phyloP scores from a whole-genome alignment of 2,888 invertebrate species.

The Anaspis maculata region DNA sequence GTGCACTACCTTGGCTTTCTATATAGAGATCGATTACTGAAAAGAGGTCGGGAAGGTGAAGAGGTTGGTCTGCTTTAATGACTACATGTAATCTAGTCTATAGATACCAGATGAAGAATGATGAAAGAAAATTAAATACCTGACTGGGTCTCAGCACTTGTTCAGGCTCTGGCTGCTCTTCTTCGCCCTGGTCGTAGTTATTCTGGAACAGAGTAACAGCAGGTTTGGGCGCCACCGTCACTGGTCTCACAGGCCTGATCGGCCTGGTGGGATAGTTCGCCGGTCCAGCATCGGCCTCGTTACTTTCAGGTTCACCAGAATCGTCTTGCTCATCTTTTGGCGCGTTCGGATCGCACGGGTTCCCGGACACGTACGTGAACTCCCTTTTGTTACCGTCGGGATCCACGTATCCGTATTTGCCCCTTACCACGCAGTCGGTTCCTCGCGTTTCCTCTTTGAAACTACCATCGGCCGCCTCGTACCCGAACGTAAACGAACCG shows the following conservation, averaged over 20 bases:
- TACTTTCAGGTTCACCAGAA: constrained; percentile 37
- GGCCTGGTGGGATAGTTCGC: constrained; percentile 56
- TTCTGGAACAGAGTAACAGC: constrained; percentile 66
- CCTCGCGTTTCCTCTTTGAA: constrained; percentile 82
- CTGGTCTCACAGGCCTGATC: constrained; percentile 41
- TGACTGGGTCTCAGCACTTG: constrained; percentile 40
- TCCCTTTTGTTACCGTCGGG: constrained; percentile 80
- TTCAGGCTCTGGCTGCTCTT: constrained; percentile 51
- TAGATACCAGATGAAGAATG: neutral
- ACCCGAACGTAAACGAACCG: constrained; percentile 77
- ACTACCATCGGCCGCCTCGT: constrained; percentile 76
- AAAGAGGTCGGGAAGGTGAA: too few relatives aligned
- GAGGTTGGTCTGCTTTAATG: too few relatives aligned
- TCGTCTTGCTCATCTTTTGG: constrained; percentile 60
- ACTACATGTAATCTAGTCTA: too few relatives aligned
- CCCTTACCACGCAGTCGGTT: constrained; percentile 80
- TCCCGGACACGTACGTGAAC: constrained; percentile 79
- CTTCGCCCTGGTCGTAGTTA: constrained; percentile 57
- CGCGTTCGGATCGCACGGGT: constrained; percentile 80
- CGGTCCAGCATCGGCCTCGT: constrained; percentile 52
- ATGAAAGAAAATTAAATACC: constrained; percentile 17
- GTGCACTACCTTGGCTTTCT: too few relatives aligned
- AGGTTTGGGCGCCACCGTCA: constrained; percentile 39
- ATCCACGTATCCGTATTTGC: constrained; percentile 81
- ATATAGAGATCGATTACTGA: too few relatives aligned